A percentile compares a stretch with the other conserved stretches of the same genome.
phyloP scores from a whole-genome alignment of 2,888 invertebrate species.

The Apodemia zela region DNA sequence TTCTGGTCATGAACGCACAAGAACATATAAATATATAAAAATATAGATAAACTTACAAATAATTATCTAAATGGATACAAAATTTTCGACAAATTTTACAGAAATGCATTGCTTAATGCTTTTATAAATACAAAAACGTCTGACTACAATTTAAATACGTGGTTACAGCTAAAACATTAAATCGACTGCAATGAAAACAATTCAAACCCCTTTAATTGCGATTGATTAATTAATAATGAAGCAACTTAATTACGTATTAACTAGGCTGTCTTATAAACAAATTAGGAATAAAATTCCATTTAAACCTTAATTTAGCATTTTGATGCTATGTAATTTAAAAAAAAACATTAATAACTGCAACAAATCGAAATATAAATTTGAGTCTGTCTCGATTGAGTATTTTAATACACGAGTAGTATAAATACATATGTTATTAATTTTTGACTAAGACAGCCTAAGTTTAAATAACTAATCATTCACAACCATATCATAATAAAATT shows the following conservation, averaged over 20 bases:
- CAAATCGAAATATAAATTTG: neutral
- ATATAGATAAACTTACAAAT: no score
- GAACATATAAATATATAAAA: neutral
- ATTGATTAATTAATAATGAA: neutral
- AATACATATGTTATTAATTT: neutral
- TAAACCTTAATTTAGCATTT: neutral
- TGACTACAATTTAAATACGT: no score
- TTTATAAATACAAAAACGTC: no score
- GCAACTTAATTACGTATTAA: slow-evolving; percentile 2
- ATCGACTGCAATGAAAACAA: neutral
- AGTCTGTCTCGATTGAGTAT: neutral
- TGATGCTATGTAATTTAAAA: neutral
- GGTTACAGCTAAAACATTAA: neutral
- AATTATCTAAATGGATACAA: no score
- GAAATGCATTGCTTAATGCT: no score
- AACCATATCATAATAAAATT: slow-evolving; percentile 48
- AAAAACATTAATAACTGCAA: neutral
- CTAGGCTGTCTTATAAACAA: neutral
- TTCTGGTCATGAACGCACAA: no score
- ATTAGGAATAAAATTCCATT: neutral
- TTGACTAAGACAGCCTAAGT: neutral
- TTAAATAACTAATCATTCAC: slow-evolving; percentile 50
- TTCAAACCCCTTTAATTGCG: neutral
- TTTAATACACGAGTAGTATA: neutral
- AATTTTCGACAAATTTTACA: neutral